Evolutionary conservation across 2,113 vertebrate species (phyloP).

Genomic region (Menura novaehollandiae): DNA sequence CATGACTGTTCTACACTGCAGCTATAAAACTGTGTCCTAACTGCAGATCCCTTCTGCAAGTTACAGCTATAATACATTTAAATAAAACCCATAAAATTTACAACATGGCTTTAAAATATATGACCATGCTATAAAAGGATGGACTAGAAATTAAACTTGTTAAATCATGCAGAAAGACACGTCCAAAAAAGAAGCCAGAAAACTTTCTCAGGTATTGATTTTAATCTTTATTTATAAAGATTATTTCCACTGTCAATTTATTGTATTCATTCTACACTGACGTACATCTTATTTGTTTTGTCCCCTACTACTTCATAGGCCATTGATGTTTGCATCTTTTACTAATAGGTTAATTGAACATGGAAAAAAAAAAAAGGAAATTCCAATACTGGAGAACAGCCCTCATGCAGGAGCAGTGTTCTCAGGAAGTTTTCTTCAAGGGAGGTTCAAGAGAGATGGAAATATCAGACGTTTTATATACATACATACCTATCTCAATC

Average conservation of each 20-base stretch:
- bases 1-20: not conserved
- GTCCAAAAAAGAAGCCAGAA: not conserved
- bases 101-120: not conserved
- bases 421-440: not conserved
- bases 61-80: not conserved
- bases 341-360: not conserved
- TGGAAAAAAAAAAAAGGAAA: not conserved
- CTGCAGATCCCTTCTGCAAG: not conserved
- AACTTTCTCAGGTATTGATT: not conserved
- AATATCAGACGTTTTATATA: not conserved
- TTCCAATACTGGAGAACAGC: not conserved
- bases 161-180: not conserved
- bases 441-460: not conserved
- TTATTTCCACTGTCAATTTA: not conserved
- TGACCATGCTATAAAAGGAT: not conserved
- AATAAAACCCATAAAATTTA: not conserved
- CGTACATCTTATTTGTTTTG: not conserved
- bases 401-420: not conserved
- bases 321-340: not conserved
- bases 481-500: not conserved
- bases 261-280: not conserved
- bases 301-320: not conserved
- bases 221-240: not conserved
- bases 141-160: not conserved
- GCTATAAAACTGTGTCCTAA: not conserved